These are phyloP conservation scores for Calliopsis andreniformis DNA, from an alignment of 1,140 invertebrate genomes.

Conservation along the genomic window DNA sequence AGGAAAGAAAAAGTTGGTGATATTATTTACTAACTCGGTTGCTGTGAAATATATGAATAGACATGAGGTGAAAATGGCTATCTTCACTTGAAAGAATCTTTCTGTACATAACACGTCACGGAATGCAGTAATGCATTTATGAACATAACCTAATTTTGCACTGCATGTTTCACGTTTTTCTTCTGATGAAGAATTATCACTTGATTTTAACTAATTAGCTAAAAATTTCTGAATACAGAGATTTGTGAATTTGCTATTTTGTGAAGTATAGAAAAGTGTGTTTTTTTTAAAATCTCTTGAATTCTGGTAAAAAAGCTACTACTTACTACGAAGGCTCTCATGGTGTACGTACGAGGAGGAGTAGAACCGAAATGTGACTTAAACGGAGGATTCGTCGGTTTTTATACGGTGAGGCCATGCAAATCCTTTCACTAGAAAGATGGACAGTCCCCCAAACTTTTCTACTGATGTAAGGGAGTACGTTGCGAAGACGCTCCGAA, in stretches of 20 bases:
- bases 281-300: not conserved
- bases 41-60: not conserved
- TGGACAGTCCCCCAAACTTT: slow-evolving; percentile 41
- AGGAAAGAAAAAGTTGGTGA: not conserved
- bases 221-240: too few relatives aligned
- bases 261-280: too few relatives aligned
- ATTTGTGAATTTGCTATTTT: not conserved
- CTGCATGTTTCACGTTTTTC: too few relatives aligned
- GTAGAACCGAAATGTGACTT: slow-evolving; percentile 50
- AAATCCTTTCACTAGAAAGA: slow-evolving; percentile 60
- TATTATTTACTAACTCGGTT: too few relatives aligned
- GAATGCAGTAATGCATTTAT: too few relatives aligned
- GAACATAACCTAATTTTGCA: too few relatives aligned
- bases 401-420: slow-evolving; percentile 56
- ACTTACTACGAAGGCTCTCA: slow-evolving; percentile 62
- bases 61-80: not conserved
- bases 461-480: slow-evolving; percentile 24
- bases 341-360: slow-evolving; percentile 43
- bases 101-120: too few relatives aligned
- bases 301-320: not conserved
- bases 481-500: not conserved
- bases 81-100: too few relatives aligned
- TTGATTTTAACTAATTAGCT: too few relatives aligned
- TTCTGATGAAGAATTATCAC: too few relatives aligned
- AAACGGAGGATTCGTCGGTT: slow-evolving; percentile 47